Base-by-base conservation (phyloP, 2,113 vertebrate species). In the Marmota flaviventris region DNA sequence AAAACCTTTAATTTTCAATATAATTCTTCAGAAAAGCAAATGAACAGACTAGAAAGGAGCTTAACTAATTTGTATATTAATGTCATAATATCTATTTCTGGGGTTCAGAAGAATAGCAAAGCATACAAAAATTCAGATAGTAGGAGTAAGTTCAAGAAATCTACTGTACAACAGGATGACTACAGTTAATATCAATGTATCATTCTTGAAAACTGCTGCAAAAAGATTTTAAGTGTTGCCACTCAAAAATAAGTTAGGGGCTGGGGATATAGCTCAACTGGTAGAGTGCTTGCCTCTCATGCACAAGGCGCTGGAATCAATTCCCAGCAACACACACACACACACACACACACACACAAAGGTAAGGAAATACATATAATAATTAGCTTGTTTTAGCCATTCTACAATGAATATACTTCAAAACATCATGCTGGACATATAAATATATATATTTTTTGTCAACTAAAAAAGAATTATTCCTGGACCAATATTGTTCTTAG, bases 1-100 rank as follows among this genome's bases (percentile, higher is more conserved):
- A 94, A 85, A n/a, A 58, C 12, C 32, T 48, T 69, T 88, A 14
- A 70, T 92, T 90, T 92, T 92, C 5, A 81, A 45, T 29, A 45
- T 51, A 45, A 79, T 86, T 78, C 56, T 93, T 82, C n/a, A 81
- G 83, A 72, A 89, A 92, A 94, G 61, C 51, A 39, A 56, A 51
- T 32, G 20, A 76, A 67, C 34, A 81, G 61, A 78, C 69, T 7
- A 65, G 0, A 18, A 45, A 65, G 8, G 22, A 22, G 6, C 16
- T 20, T 63, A 37, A 51, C 12, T 75, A 69, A 67, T 32, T n/a
- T 39, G 7, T 45, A 7, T 16, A 67, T 22, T 27, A 34, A 78
- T n/a, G 81, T 20, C 29, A 48, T 63, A 91, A 45, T 75, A 67
- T 53, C 32, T 65, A 63, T 69, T 79, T 5, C 24, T 58, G 14